Evolutionary conservation across 2,797 vertebrate genomes (phyloP), one percentile per base, ranked within the genome.

Genomic region (Australoheros facetus): DNA sequence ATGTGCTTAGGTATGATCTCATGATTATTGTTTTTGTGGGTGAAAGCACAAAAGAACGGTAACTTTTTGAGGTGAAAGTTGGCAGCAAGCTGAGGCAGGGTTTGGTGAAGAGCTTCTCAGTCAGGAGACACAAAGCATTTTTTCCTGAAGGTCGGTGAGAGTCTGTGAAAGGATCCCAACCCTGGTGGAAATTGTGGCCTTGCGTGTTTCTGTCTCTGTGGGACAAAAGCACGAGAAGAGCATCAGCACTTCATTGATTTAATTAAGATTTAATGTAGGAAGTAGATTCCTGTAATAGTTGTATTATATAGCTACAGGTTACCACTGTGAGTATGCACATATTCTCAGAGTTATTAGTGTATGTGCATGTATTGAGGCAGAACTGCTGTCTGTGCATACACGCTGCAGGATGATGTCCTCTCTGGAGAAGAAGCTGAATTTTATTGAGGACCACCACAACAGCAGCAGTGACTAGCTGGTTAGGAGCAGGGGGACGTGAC

Each of bases 231-330:
- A 0, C 0, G n/a, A 62, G 13, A 51, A 8, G 17, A 23, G n/a
- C n/a, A 3, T 23, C 34, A 42, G 14, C 34, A 39, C 7, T 9
- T n/a, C 11, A 9, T 8, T 3, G 7, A 34, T 62, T 62, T 16
- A 23, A 12, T 62, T 39, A 16, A 21, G 59, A 23, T 62, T 42
- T 3, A 1, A 16, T 6, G 39, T 39, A 39, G 59, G n/a, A 23
- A 60, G 32, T 21, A 7, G 12, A 37, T 62, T 23, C n/a, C 13
- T 62, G 37, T 21, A 39, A 37, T 10, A 0, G 7, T 42, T 16
- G 13, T 23, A 23, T n/a, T 23, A 1, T 23, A 7, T 23, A 4
- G 4, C 12, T 39, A 13, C 34, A 62, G 58, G 19, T 0, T 0
- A 12, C 0, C 58, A 4, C 14, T 45, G 37, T 64, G 37, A 10